Evolutionary conservation across 2,797 vertebrate genomes (phyloP), one percentile per base, ranked within the genome.

Genomic region (Heterohyrax brucei): DNA sequence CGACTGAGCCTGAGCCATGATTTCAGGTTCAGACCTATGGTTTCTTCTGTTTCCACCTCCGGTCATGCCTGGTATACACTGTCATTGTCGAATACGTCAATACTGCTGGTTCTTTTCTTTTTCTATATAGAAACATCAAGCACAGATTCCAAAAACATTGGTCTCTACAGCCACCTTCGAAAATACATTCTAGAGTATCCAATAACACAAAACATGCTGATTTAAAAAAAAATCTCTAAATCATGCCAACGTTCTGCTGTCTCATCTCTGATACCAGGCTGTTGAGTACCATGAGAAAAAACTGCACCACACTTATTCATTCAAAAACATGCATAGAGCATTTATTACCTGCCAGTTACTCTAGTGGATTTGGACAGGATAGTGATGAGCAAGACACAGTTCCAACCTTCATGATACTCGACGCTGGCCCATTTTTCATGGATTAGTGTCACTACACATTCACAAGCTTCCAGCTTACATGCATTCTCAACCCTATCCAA

Each of bases 271-370:
- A 4, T 30, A 44, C 64, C 33, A 84, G 14, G 33, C 44, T 83
- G 14, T 28, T 84, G 62, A 82, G 24, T 64, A 64, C 44, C n/a
- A 56, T 84, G 33, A 95, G 73, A 85, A 61, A 95, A 84, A 75
- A 87, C 79, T 64, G 30, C 16, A 72, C 81, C 33, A 59, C 9
- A 30, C 50, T 80, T 50, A 64, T 50, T 86, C 64, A 91, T 50
- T 72, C 81, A 91, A 94, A 79, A 90, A 46, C 70, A 93, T 64
- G 61, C 85, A 59, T 21, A 61, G 14, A 82, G 78, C 46, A 30
- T 24, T 39, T 78, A 62, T 30, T 78, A 24, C 53, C 14, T 91
- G 26, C 21, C 78, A 95, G 53, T 1, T 64, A 87, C 50, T 62
- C 84, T 87, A 33, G 33, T 46, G 72, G 62, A 87, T 21, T 72